A percentile compares a stretch with the other conserved stretches of the same genome.
Conservation (phyloP, 2,113 vertebrate genomes). For the Asarcornis scutulata region DNA sequence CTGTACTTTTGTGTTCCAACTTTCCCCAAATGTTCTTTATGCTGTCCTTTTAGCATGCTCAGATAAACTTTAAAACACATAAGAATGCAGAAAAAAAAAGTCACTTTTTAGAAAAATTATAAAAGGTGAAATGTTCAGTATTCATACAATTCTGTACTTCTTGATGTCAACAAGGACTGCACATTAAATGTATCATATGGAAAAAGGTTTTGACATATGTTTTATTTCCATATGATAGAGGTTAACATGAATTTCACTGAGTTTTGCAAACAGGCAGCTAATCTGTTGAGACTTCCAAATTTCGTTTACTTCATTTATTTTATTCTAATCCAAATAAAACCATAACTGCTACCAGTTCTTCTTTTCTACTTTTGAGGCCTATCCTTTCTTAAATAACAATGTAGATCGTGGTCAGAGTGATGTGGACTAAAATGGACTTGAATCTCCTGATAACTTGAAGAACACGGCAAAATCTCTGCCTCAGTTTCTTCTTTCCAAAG, state of each 20-base stretch:
- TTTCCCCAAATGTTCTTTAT: neutral
- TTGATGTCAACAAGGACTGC: neutral
- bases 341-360: neutral
- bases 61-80: neutral
- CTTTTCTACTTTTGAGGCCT: neutral
- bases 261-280: neutral
- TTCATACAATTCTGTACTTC: neutral
- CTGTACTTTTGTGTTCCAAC: neutral
- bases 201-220: neutral
- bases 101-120: neutral
- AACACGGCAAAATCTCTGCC: neutral
- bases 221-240: neutral
- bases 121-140: neutral
- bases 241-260: neutral
- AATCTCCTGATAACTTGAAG: neutral
- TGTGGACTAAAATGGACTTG: neutral
- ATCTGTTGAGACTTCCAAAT: neutral
- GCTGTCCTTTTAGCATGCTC: neutral
- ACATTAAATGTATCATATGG: neutral
- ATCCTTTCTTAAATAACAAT: neutral
- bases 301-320: neutral
- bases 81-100: neutral
- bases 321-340: neutral
- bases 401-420: neutral
- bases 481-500: neutral